Base-by-base conservation (phyloP, 2,113 vertebrate species). In the Bubo blakistoni region DNA sequence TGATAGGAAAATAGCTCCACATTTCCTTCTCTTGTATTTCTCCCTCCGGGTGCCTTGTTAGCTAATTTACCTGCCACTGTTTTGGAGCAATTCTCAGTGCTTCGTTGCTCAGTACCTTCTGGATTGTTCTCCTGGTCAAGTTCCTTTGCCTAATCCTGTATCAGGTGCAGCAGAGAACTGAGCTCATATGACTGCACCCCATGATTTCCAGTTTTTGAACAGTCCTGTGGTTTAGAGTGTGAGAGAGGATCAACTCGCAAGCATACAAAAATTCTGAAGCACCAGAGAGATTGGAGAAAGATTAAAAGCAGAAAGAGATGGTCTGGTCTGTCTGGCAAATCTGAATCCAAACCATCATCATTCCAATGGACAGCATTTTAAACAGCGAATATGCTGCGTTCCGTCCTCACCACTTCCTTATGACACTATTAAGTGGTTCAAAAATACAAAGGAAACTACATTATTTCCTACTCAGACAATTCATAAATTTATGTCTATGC, bases 21-120 rank as follows among this genome's bases (percentile, higher is more conserved):
- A n/a, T 86, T 84, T 92, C 65, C 57, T 91, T 81, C 49, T 47
- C 66, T 59, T 71, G 17, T 76, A 54, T 89, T 88, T 84, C 83
- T 89, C 46, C 81, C 49, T 94, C n/a, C 76, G 83, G 86, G 83
- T 82, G 69, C 81, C 77, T 84, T 90, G 80, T 89, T 94, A 94
- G 78, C 6, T 38, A 72, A 91, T 90, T 85, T 92, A 90, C 54
- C 58, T 94, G 81, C 83, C 55, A 76, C 84, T 66, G 70, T 70
- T 95, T 77, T 86, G 58, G 78, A 87, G 49, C 46, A 86, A 42
- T 89, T 73, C 73, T 91, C 49, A 38, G 57, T 38, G 92, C 58
- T 94, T 76, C 91, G 82, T 81, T 89, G 77, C 62, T 69, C 61
- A 66, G 73, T 22, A 79, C 66, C 36, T 92, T 92, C 94, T 94